Evolutionary conservation across 2,888 invertebrate genomes (phyloP), one percentile per base, ranked within the genome.

Genomic region (Alentia gelatinosa): DNA sequence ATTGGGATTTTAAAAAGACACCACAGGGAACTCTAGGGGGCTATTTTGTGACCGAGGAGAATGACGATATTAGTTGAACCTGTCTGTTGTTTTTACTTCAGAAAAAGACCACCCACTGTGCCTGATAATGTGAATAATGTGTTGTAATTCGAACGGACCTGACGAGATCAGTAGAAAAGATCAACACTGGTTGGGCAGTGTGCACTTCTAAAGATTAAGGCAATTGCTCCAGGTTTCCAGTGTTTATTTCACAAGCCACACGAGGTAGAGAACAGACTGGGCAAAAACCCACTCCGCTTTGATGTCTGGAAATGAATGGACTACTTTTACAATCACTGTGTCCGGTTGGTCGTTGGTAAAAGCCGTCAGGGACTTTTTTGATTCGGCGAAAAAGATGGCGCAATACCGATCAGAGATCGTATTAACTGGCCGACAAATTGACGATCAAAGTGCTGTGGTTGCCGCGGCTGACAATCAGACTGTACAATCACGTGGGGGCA

Each of bases 121-220:
- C 68, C n/a, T 68, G 68, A 68, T 68, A 68, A 68, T 68, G 3
- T 63, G 4, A 30, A 68, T 5, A 30, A 68, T 68, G 68, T 68
- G 3, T 30, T 68, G 68, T 26, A 26, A 26, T 68, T 68, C 30
- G n/a, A 68, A 12, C 26, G 15, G 68, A 30, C 33, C 68, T 68
- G 68, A 68, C 68, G n/a, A 68, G 68, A 68, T 68, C 68, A 30
- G 30, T 68, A 30, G 68, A 68, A 4, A 68, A n/a, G 68, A 68
- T 68, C 26, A n/a, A 30, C 30, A 68, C 12, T 30, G 12, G 5
- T 30, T 30, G 33, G 26, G 68, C 68, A 68, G 68, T 68, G 26
- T 68, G 68, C 68, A 68, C 68, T 68, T 68, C 68, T 68, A 26
- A 68, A 68, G 68, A 68, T 68, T 68, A 30, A 68, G 68, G 68